A percentile compares a stretch with the other conserved stretches of the same genome.
These are phyloP conservation scores for Drosophila mimica DNA, from an alignment of 2,888 invertebrate species.

Conservation along the genomic window DNA sequence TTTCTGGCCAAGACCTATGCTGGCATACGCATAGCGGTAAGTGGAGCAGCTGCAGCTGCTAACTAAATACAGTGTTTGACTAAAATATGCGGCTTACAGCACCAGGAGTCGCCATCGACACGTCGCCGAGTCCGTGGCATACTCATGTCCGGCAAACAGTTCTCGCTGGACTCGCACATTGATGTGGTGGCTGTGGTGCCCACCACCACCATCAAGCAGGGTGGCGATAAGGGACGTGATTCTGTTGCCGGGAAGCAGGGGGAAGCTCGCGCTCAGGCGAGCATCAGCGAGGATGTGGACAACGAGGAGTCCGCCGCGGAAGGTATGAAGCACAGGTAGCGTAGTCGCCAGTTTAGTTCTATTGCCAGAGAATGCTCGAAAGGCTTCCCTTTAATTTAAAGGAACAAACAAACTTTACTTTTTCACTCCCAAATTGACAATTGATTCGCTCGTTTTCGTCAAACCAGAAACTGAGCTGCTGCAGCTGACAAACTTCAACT, in stretches of 20 bases:
- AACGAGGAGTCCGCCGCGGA: conserved; percentile 83
- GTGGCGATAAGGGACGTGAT: conserved; percentile 13
- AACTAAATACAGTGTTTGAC: neutral
- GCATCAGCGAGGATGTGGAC: conserved; percentile 78
- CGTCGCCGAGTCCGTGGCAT: conserved; percentile 94
- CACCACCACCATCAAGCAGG: conserved; percentile 85
- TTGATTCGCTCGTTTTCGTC: neutral
- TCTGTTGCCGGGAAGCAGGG: conserved; percentile 9
- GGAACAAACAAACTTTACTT: too few relatives aligned
- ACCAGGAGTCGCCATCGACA: conserved; percentile 89
- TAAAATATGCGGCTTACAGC: conserved; percentile 58
- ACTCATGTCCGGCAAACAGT: conserved; percentile 95
- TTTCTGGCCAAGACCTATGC: conserved; percentile 85
- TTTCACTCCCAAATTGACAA: neutral
- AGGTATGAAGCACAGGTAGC: conserved; percentile 85
- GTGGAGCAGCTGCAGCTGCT: conserved; percentile 23
- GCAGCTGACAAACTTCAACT: conserved; percentile 42
- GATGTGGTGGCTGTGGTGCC: conserved; percentile 92
- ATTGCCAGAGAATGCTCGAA: conserved; percentile 46
- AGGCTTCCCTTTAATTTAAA: conserved; percentile 4
- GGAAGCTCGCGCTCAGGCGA: conserved; percentile 37
- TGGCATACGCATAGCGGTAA: conserved; percentile 84
- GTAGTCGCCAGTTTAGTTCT: conserved; percentile 75
- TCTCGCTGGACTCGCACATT: conserved; percentile 95
- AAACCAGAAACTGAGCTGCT: conserved; percentile 66